Base-by-base conservation (phyloP, 2,797 vertebrate species). In the Tenualosa thibaudeaui region DNA sequence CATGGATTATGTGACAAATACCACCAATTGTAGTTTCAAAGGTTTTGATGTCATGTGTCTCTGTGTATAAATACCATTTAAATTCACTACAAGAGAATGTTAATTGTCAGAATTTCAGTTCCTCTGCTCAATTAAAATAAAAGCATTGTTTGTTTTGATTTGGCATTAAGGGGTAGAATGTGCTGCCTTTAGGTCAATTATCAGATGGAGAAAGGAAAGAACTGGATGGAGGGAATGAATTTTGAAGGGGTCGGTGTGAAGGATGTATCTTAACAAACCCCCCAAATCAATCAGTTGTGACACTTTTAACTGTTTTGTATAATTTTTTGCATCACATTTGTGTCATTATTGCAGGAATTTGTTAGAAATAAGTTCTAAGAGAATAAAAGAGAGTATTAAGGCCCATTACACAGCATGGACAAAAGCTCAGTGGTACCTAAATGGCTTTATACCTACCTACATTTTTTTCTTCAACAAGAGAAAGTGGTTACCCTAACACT, bases 1-100 rank as follows among this genome's bases (percentile, higher is more conserved):
- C 91, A 91, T 88, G 93, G 93, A 96, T 96, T 95, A 96, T 96
- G 95, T 96, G 93, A 92, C 95, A 96, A 96, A 96, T 96, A 96
- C 94, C 93, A 94, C 92, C 96, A 96, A 94, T 95, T 96, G 94
- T 94, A 93, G 93, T 86, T 31, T 31, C 90, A 92, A 92, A 90
- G 88, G 93, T 92, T 95, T 96, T 94, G 95, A 94, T 93, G 93
- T 94, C 93, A 94, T 92, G 93, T 95, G 94, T 94, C 91, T 92
- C 94, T 94, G 93, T 94, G 94, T 95, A 94, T 95, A 94, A 89
- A 95, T 93, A 92, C 93, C 92, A 84, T 95, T 95, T 93, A 94
- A 95, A 94, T 96, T 95, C 87, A 85, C 91, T 92, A 90, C 88
- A 84, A 89, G 90, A 93, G 93, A 95, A 95, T 94, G 93, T 91